Base-by-base conservation (phyloP, 2,797 vertebrate genomes). In the Poeciliopsis turneri region DNA sequence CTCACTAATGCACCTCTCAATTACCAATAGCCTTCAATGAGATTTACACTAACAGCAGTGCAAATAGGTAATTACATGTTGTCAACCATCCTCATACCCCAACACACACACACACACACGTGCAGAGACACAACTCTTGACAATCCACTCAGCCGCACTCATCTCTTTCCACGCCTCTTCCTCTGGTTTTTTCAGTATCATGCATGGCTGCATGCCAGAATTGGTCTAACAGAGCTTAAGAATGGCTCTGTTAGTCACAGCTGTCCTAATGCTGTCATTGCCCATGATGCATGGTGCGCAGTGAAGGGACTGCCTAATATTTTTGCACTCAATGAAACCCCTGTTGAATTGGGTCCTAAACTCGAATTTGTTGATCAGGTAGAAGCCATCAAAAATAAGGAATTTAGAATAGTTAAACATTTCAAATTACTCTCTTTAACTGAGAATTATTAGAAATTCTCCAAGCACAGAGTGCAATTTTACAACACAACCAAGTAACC, bases 11-110 rank as follows among this genome's bases (percentile, higher is more conserved):
- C 91, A 86, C 82, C 76, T 90, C 92, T 93, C 91, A 94, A 94
- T 94, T 94, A 36, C 36, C 36, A 36, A 3, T 36, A 92, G 88
- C 84, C 82, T 87, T 92, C 80, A 70, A 90, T 88, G 89, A 95
- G 91, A 86, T 89, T 92, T 90, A 86, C 91, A 91, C 91, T 93
- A 85, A 94, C 92, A 88, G 85, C 88, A 84, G 88, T 89, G 86
- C 94, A 92, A 93, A 93, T 94, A 92, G 93, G 90, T 95, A 92
- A 94, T 94, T 94, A 94, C 90, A 94, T 92, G 92, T 93, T 94
- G 90, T 92, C 91, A 81, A 82, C 88, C 79, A 8, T 20, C 28
- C 25, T n/a, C 46, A 41, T 46, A n/a, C 13, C 13, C 25, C 5
- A 7, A 39, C 57, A 2, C 64, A 66, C 33, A 25, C 64, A 66